Evolutionary conservation across 2,113 vertebrate genomes (phyloP), one percentile per base, ranked within the genome.

Genomic region (Plectropomus leopardus): DNA sequence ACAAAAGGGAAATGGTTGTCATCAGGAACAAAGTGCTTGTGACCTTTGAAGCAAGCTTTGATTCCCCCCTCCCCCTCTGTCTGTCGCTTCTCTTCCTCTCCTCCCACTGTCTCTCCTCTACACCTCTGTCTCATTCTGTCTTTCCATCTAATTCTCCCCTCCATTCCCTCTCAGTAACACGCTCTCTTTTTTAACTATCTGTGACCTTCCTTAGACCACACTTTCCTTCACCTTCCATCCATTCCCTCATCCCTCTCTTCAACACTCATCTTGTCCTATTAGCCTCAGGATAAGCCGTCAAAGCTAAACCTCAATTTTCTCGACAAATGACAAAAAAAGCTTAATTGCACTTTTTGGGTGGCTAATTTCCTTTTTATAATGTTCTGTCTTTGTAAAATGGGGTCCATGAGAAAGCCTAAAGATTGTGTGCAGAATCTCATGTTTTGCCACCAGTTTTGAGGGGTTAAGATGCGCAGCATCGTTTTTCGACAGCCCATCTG

Each of bases 1-100:
- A 91, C 85, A 91, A 91, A 89, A 71, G 80, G 83, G 76, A 90
- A 88, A 92, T 78, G 90, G 76, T 89, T 90, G 81, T 92, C 92
- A 89, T 87, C 88, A 82, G 65, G 86, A 92, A 93, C 89, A 91
- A 94, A 93, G 91, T 91, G 88, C 68, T 5, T 60, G 61, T 92
- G 92, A 94, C 93, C 93, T 94, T 94, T 93, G 88, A 90, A 92
- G 89, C 76, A 50, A 76, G 80, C 90, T 92, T 93, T 92, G 88
- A 91, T 90, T 87, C 89, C 82, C 77, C 53, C 65, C 72, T n/a
- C 57, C 66, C 79, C 76, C 61, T 79, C 77, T 45, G 5, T 61
- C 58, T 63, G 36, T 82, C 17, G 3, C 40, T 40, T 78, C 48
- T 24, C 74, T 60, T 66, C 78, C 36, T 75, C 78, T 76, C 66